Percentiles rank a stretch among this genome's conserved stretches.
These are phyloP conservation scores for Pheucticus melanocephalus DNA, from an alignment of 2,113 vertebrate genomes.

Conservation along the genomic window DNA sequence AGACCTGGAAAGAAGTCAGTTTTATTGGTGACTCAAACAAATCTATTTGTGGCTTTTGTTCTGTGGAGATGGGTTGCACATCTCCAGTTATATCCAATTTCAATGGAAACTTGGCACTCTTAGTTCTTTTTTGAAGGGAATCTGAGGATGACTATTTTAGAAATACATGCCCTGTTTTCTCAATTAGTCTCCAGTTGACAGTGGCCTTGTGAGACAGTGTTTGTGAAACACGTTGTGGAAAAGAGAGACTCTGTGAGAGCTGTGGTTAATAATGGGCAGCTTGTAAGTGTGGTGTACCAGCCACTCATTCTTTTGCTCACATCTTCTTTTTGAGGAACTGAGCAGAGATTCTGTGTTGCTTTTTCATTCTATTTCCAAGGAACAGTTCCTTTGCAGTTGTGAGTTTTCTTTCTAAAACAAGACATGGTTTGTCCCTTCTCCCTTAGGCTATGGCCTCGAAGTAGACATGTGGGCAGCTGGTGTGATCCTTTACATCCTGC, in stretches of 20 bases:
- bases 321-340: neutral
- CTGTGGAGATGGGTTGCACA: neutral
- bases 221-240: neutral
- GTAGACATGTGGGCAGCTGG: constrained; percentile 97
- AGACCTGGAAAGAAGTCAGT: neutral
- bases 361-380: neutral
- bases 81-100: neutral
- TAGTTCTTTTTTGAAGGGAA: neutral
- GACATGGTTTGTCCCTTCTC: neutral
- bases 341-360: neutral
- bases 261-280: neutral
- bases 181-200: neutral
- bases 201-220: neutral
- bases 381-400: neutral
- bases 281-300: neutral
- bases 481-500: constrained; percentile 92
- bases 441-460: constrained; percentile 88
- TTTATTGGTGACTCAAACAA: neutral
- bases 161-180: constrained; percentile 3
- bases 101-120: constrained; percentile 34
- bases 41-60: constrained; percentile 12
- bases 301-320: neutral
- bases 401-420: neutral
- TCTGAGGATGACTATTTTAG: constrained; percentile 3
- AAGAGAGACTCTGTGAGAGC: neutral